Evolutionary conservation across 2,797 vertebrate species (phyloP).

Genomic region (Mormyrus hasselquistii): DNA sequence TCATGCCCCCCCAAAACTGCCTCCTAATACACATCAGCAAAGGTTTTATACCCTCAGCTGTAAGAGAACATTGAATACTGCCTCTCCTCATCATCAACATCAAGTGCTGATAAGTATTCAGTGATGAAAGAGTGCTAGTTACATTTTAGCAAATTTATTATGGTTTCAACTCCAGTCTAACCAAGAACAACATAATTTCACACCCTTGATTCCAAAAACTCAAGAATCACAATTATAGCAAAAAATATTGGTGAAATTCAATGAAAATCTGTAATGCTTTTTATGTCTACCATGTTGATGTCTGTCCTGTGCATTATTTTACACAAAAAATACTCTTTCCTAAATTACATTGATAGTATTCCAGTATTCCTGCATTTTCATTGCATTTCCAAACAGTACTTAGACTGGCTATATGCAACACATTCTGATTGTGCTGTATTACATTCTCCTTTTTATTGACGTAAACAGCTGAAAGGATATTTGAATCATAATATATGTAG

Average conservation of each 20-base stretch:
- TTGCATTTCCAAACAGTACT: not conserved
- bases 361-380: not conserved
- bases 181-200: not conserved
- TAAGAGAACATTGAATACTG: not conserved
- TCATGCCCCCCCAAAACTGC: not conserved
- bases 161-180: not conserved
- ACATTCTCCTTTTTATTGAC: not conserved
- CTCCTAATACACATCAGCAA: not conserved
- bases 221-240: not conserved
- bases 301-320: not conserved
- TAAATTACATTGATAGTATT: not conserved
- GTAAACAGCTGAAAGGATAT: not conserved
- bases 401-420: not conserved
- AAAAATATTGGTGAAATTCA: not conserved
- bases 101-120: not conserved
- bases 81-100: not conserved
- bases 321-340: not conserved
- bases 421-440: not conserved
- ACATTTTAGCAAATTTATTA: not conserved
- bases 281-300: not conserved
- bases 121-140: not conserved
- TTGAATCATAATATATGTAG: not conserved
- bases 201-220: not conserved
- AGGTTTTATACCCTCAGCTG: not conserved
- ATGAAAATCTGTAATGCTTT: not conserved